Base-by-base conservation (phyloP, 2,888 invertebrate species). In the Abrostola triplasia region DNA sequence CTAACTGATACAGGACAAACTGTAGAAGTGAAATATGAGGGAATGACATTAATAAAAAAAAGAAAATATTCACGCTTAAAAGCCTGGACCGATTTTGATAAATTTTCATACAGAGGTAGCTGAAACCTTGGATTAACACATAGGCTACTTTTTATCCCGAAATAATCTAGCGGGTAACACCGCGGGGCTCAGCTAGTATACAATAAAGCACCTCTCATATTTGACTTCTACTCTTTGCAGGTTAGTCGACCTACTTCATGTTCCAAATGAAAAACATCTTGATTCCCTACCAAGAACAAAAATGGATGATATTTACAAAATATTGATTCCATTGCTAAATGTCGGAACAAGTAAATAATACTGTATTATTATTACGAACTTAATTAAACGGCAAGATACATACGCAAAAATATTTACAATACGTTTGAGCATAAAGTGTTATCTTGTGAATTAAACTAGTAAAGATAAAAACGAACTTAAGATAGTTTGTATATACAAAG, bases 301-400 rank as follows among this genome's bases (percentile, higher is more conserved):
- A 64, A 81, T 70, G 78, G 76, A 76, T 58, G 68, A 72, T 81
- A 79, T 80, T 76, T 82, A 79, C 77, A 82, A 66, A 71, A 80
- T 56, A 60, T 48, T 56, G 52, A 65, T 67, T 67, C 64, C 65
- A 73, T 69, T 54, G 63, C 61, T 75, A 71, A 75, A 81, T 65
- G 56, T 37, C n/a, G 44, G 61, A 66, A 54, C 77, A 82, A 67
- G 73, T 85, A 80, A 84, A 81, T 89, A 90, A 90, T 89, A 90
- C 90, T 90, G 90, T 83, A 87, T 67, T 83, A 77, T 73, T 78
- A 83, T 68, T 81, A 84, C 51, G 61, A 76, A 8, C 78, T 84
- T 83, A 83, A 82, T 69, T 79, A 73, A 79, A 77, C 79, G 88
- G 88, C 89, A 89, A 89, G 89, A 89, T 74, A 83, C 77, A 85